Evolutionary conservation across 2,797 vertebrate genomes (phyloP).

Genomic region (Kryptopterus vitreolus): DNA sequence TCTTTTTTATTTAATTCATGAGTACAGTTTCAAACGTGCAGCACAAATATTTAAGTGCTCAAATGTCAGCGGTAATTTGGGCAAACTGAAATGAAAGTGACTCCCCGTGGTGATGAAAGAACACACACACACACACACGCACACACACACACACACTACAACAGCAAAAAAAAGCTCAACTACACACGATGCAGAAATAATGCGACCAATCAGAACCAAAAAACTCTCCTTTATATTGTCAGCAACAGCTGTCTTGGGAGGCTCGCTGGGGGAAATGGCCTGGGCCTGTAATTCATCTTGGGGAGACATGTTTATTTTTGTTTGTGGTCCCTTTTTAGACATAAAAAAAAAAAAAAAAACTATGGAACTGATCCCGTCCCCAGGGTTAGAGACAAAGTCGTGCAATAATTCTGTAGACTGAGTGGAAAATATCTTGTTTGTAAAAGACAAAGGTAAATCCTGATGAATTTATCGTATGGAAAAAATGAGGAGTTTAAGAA

Average conservation of each 20-base stretch:
- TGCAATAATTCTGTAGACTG: conserved; percentile 36
- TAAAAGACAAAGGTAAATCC: background rate
- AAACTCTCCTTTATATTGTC: conserved; percentile 55
- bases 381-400: conserved; percentile 44
- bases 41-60: conserved; percentile 14
- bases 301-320: conserved; percentile 57
- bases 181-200: conserved; percentile 45
- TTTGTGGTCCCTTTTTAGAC: conserved; percentile 50
- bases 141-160: background rate
- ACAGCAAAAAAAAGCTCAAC: conserved; percentile 31
- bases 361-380: conserved; percentile 42
- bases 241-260: conserved; percentile 50
- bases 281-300: conserved; percentile 56
- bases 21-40: conserved; percentile 9
- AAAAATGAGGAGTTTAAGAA: background rate
- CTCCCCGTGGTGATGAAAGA: conserved; percentile 37
- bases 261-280: conserved; percentile 49
- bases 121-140: background rate
- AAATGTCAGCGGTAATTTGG: conserved; percentile 15
- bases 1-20: background rate
- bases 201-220: conserved; percentile 44
- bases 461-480: background rate
- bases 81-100: conserved; percentile 31
- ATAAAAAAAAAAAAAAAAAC: conserved; percentile 39
- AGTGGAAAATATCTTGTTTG: conserved; percentile 6